Evolutionary conservation across 1,140 invertebrate genomes (phyloP).

Genomic region (Drosophila busckii): DNA sequence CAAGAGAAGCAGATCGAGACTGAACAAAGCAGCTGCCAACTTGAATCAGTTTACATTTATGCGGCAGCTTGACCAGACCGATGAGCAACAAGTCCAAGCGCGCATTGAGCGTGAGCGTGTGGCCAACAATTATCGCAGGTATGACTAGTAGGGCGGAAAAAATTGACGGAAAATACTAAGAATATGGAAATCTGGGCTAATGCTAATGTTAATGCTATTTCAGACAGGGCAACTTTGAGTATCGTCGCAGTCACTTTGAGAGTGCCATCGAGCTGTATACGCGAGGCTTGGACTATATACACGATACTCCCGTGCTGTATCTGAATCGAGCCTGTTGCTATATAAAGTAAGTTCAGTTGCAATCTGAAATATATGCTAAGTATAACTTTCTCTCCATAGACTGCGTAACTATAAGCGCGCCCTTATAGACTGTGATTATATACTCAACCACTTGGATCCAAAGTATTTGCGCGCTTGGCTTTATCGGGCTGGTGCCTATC

Average conservation of each 20-base stretch:
- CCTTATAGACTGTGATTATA: slow-evolving; percentile 42
- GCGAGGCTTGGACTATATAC: slow-evolving; percentile 30
- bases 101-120: slow-evolving; percentile 28
- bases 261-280: slow-evolving; percentile 26
- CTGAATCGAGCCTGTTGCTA: slow-evolving; percentile 40
- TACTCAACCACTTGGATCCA: slow-evolving; percentile 26
- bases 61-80: slow-evolving; percentile 31
- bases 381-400: not conserved
- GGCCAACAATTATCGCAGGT: slow-evolving; percentile 42
- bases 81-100: not conserved
- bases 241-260: slow-evolving; percentile 15
- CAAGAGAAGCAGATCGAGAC: slow-evolving; percentile 1
- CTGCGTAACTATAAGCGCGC: slow-evolving; percentile 31
- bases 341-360: slow-evolving; percentile 48
- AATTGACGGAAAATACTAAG: too few species aligned
- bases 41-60: slow-evolving; percentile 49
- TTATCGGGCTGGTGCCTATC: slow-evolving; percentile 41
- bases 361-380: not conserved
- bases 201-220: not conserved
- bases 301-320: slow-evolving; percentile 45
- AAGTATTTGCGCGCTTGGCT: slow-evolving; percentile 41
- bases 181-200: too few species aligned
- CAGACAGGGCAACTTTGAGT: slow-evolving; percentile 37
- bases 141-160: too few species aligned
- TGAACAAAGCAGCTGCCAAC: not conserved